Evolutionary conservation across 2,888 invertebrate genomes (phyloP), one percentile per base, ranked within the genome.

Genomic region (Hofmannophila pseudospretella): DNA sequence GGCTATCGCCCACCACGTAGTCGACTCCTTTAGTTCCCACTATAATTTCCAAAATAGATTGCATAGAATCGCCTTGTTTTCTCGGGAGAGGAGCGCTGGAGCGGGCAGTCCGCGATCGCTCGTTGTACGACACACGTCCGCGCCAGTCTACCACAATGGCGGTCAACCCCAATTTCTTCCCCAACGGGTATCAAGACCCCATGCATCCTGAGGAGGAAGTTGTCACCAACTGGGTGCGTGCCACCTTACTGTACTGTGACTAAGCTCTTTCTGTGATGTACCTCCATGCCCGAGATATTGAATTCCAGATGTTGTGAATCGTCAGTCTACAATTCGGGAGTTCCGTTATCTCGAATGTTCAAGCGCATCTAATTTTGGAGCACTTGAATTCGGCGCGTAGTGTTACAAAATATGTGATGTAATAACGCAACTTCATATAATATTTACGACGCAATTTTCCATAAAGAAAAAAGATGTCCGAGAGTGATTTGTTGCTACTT

Each of bases 191-290:
- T 72, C 86, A 86, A 70, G 86, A 86, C 57, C 74, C 84, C 50
- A 80, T 76, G 75, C 85, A 86, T 64, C 85, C 75, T 44, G 89
- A 89, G 45, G 90, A 90, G 47, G 90, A 90, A 69, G 84, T 84
- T 41, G 89, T 89, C 59, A 75, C 80, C 57, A 89, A 88, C 63
- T 90, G 90, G 90, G 90, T 90, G 88, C 77, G 89, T 87, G 65
- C 56, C 41, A 47, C 9, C 25, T 2, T 25, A 25, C 25, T n/a
- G 1, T 13, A 3, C 10, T 11, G 7, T 11, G 10, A 12, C 13
- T n/a, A 23, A 22, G 4, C 13, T 11, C 22, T 11, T 33, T 33
- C 9, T 3, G 9, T 30, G 16, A 36, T 38, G 13, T 33, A 28
- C 30, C 12, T 20, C 41, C 40, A 29, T 38, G 44, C 38, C 35